These are phyloP conservation scores for Erynnis tages DNA, from an alignment of 2,888 invertebrate species.

Conservation along the genomic window DNA sequence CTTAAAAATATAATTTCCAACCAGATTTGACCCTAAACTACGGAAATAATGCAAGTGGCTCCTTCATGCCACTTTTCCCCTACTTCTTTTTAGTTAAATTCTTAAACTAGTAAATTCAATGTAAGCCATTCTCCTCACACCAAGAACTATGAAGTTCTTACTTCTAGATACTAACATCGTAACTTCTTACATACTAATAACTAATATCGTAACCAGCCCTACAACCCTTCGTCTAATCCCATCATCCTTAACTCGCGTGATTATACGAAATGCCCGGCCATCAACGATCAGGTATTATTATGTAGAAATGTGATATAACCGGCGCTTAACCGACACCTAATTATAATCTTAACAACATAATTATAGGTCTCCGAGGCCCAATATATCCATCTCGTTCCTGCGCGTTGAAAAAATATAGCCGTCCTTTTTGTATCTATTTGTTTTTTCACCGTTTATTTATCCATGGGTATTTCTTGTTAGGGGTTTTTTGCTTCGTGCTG, in stretches of 20 bases:
- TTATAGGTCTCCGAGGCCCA: constrained; percentile 55
- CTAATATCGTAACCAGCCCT: no score
- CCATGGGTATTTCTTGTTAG: constrained; percentile 50
- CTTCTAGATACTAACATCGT: no score
- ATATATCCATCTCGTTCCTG: constrained; percentile 42
- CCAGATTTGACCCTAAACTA: no score
- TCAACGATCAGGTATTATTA: constrained; percentile 19
- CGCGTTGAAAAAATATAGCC: constrained; percentile 23
- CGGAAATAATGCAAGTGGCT: no score
- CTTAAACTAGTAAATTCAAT: no score
- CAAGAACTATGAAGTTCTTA: no score
- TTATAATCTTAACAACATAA: constrained; percentile 71
- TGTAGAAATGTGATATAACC: constrained; percentile 54
- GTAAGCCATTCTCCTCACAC: no score
- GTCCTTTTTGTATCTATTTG: constrained; percentile 40
- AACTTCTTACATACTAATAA: no score
- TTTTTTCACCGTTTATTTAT: constrained; percentile 53
- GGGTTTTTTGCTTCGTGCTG: constrained; percentile 5
- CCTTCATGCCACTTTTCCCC: no score
- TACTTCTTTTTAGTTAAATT: no score
- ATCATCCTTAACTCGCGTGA: constrained; percentile 12
- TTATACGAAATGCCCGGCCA: constrained; percentile 19
- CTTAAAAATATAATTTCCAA: no score
- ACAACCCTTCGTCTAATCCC: constrained; percentile 5
- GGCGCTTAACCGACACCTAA: constrained; percentile 59